phyloP scores from a whole-genome alignment of 2,888 invertebrate species.

The Drosophila kanekoi region DNA sequence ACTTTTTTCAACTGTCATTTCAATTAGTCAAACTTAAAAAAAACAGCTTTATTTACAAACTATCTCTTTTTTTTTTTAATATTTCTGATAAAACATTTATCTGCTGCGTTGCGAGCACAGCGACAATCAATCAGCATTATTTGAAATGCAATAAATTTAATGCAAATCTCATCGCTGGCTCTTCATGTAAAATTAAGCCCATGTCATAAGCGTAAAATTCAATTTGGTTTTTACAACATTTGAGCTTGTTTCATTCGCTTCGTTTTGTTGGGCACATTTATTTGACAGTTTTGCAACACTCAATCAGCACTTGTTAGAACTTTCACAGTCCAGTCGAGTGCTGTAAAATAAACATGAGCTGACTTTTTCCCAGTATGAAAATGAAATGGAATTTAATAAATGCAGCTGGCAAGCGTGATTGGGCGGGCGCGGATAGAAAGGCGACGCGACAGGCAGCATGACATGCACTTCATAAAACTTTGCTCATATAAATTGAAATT shows the following conservation, averaged over 20 bases:
- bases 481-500: constrained; percentile 79
- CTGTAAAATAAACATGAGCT: constrained; percentile 76
- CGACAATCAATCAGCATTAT: constrained; percentile 39
- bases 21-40: not conserved
- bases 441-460: constrained; percentile 56
- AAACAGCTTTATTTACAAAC: not conserved
- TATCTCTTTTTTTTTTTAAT: not conserved
- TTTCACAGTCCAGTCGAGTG: constrained; percentile 69
- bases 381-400: constrained; percentile 78
- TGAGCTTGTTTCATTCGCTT: constrained; percentile 26
- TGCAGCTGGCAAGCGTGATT: constrained; percentile 33
- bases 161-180: constrained; percentile 40
- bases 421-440: not conserved
- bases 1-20: not conserved
- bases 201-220: constrained; percentile 69
- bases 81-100: constrained; percentile 17
- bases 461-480: constrained; percentile 80
- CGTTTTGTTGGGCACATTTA: constrained; percentile 42
- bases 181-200: constrained; percentile 42
- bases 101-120: not conserved
- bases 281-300: constrained; percentile 77
- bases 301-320: constrained; percentile 79
- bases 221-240: constrained; percentile 65
- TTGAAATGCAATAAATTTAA: constrained; percentile 48
- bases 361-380: constrained; percentile 51